Base-by-base conservation (phyloP, 2,113 vertebrate genomes). In the Salvelinus namaycush region DNA sequence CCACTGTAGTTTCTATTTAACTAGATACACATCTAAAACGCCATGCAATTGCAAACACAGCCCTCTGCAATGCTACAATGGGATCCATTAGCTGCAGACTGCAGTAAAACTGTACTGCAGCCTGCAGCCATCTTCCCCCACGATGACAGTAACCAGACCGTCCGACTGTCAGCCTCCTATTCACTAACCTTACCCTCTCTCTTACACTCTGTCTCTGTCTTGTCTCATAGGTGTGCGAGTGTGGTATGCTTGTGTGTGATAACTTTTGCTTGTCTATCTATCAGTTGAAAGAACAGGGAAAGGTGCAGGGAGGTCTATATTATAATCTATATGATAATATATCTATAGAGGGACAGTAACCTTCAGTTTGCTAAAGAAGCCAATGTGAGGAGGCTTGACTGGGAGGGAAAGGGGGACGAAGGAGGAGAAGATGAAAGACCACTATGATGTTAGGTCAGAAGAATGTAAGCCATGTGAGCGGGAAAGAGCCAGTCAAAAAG, bases 401-500 rank as follows among this genome's bases (percentile, higher is more conserved):
- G 60, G 60, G 68, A n/a, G n/a, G 20, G 74, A 51, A 26, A 70
- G 31, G 49, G 34, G 70, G 66, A 51, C n/a, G 22, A 16, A 14
- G 60, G 18, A 31, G 22, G n/a, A 60, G 31, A 29, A 48, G 34
- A 44, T 5, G 22, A 26, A 13, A 81, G 76, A 82, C 68, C 49
- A 83, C 60, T 68, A 73, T 90, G 90, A 91, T 89, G 91, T 90
- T 85, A 92, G 81, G 83, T 70, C 18, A 0, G 77, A 91, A 74
- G 87, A 90, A 92, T 91, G 90, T 48, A 24, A 89, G 75, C 82
- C 78, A 89, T 90, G 90, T 89, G 85, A 86, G 87, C 75, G 76
- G 85, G 79, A 78, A 85, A 76, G 62, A 59, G 82, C 7, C 22
- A 65, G 12, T 14, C 5, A 71, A 76, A 76, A 83, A 27, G 26